phyloP scores from a whole-genome alignment of 2,888 invertebrate species.

The Mellilla xanthometata region DNA sequence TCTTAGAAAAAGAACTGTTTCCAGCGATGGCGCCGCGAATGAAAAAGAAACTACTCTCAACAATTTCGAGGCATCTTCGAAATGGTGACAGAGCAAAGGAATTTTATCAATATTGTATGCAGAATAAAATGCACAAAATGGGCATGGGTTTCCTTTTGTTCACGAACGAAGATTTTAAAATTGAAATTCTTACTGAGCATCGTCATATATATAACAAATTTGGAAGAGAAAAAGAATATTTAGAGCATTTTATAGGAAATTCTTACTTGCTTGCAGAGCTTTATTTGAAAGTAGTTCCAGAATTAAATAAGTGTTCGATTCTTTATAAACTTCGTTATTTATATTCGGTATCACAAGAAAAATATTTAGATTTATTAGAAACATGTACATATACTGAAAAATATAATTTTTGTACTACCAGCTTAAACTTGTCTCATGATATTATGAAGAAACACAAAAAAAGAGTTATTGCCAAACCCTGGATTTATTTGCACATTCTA shows the following conservation, averaged over 20 bases:
- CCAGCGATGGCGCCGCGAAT: conserved; percentile 59
- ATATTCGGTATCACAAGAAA: conserved; percentile 35
- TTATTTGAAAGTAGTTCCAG: conserved; percentile 10
- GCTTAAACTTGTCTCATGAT: conserved; percentile 40
- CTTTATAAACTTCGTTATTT: conserved; percentile 20
- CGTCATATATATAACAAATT: conserved; percentile 4
- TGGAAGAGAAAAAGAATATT: conserved; percentile 10
- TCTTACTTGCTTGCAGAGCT: conserved; percentile 30
- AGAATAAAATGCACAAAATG: conserved; percentile 33
- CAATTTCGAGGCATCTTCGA: conserved; percentile 40
- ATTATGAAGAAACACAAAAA: conserved; percentile 51
- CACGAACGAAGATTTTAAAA: conserved; percentile 51
- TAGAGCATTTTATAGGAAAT: conserved; percentile 41
- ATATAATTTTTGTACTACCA: neutral
- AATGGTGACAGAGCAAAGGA: conserved; percentile 38
- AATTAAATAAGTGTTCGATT: neutral
- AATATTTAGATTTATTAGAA: conserved; percentile 54
- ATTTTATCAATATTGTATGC: conserved; percentile 52
- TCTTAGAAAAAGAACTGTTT: conserved; percentile 52
- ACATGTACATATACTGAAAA: conserved; percentile 19
- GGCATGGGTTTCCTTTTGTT: conserved; percentile 50
- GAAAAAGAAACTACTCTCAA: conserved; percentile 52
- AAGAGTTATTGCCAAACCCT: conserved; percentile 42
- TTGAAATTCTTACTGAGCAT: conserved; percentile 31
- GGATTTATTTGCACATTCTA: conserved; percentile 43